These are phyloP conservation scores for Setophaga petechia DNA, from an alignment of 2,113 vertebrate species.

Conservation along the genomic window DNA sequence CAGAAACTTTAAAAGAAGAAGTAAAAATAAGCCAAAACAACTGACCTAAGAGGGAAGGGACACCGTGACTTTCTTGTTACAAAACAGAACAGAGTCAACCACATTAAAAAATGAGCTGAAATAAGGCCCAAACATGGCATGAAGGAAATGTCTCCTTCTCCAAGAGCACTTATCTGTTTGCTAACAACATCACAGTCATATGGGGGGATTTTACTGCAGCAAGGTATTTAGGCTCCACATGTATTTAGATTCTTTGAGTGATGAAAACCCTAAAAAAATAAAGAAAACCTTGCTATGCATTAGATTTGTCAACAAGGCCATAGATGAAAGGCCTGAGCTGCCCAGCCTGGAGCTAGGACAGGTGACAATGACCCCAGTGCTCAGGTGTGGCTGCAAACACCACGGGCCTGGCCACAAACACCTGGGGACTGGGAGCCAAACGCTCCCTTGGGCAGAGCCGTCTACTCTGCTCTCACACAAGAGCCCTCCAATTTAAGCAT, in stretches of 20 bases:
- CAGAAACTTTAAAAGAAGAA: neutral
- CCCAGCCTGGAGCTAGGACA: fast-evolving
- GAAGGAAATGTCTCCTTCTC: neutral
- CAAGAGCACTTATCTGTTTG: neutral
- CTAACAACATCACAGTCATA: neutral
- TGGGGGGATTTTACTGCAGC: neutral
- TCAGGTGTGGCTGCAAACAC: neutral
- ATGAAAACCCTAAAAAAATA: neutral
- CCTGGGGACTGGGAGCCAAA: neutral
- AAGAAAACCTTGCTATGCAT: neutral
- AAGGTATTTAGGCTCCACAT: neutral
- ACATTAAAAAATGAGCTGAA: neutral
- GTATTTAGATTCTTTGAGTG: neutral
- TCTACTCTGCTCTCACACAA: neutral
- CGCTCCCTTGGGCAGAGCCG: neutral
- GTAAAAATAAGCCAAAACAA: neutral
- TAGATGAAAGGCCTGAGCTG: neutral
- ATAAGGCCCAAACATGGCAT: neutral
- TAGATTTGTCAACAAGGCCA: neutral
- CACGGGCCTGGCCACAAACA: neutral
- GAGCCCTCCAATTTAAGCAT: neutral
- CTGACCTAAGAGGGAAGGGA: neutral
- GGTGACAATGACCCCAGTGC: neutral
- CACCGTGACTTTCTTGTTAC: neutral
- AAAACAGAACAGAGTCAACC: neutral